Conservation (phyloP, 2,797 vertebrate species). For the Acomys russatus region DNA sequence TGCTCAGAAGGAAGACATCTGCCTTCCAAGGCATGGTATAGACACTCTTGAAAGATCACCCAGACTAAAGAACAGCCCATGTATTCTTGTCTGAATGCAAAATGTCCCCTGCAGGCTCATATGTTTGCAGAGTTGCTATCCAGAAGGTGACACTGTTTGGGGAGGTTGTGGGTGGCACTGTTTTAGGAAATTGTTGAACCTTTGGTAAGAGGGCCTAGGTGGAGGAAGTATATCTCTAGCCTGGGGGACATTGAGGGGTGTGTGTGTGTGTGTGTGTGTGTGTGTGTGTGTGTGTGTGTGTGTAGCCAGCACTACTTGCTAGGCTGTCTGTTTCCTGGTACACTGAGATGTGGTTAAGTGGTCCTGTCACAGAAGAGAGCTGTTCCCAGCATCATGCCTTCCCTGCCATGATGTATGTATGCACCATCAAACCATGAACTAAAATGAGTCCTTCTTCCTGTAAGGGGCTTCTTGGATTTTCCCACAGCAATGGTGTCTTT, state of each 20-base stretch:
- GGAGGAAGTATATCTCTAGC: neutral
- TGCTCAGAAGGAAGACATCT: neutral
- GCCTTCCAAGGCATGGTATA: neutral
- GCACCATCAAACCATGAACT: neutral
- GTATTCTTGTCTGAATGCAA: neutral
- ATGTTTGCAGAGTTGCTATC: neutral
- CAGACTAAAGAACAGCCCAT: neutral
- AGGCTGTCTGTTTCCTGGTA: neutral
- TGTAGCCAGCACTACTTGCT: neutral
- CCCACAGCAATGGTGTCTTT: neutral
- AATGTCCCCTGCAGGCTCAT: neutral
- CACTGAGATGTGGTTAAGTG: neutral
- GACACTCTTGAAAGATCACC: neutral
- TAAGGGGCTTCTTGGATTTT: neutral
- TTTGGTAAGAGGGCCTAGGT: neutral
- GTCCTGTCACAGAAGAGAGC: neutral
- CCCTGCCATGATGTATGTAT: rapidly evolving
- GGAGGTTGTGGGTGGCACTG: neutral
- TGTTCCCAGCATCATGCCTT: neutral
- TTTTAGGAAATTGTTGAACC: neutral
- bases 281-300: too few species aligned
- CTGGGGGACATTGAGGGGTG: neutral
- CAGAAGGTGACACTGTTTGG: neutral
- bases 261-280: too few species aligned
- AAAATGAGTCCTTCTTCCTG: neutral